Evolutionary conservation across 92 coral and sea anemone species (phyloP), one percentile per base, ranked within the genome.

Genomic region (Actinostola sp.): DNA sequence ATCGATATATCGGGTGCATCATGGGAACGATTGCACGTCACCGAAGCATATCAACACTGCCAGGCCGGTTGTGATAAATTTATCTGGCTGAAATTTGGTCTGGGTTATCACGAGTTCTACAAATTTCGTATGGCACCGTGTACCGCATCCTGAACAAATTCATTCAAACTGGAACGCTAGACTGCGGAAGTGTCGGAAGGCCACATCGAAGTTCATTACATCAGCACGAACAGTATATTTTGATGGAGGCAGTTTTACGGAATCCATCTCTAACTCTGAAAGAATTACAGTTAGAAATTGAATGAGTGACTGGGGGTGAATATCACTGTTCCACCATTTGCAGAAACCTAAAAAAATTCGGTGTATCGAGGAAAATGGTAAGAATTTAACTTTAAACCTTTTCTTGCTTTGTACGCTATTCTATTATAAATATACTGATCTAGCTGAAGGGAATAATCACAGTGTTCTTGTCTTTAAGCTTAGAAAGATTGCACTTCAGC

Each of bases 401-500:
- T 50, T 11, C 24, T 20, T 5, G 16, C 25, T 50, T 14, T 50
- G 5, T 50, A n/a, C 5, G 14, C 45, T 39, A 39, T 7, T 39
- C 7, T 14, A 39, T 39, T 7, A 39, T 39, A 39, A n/a, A n/a
- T n/a, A n/a, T n/a, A n/a, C n/a, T n/a, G n/a, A n/a, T n/a, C n/a
- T n/a, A n/a, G n/a, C n/a, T n/a, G n/a, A n/a, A n/a, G n/a, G n/a
- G n/a, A n/a, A n/a, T n/a, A n/a, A n/a, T n/a, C n/a, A n/a, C n/a
- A n/a, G n/a, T n/a, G n/a, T n/a, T n/a, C n/a, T n/a, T n/a, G n/a
- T n/a, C n/a, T n/a, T 41, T 41, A n/a, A 67, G 76, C 63, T 70
- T 32, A 29, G 76, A 44, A 70, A 70, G 56, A 38, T 72, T 63
- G 70, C 70, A 33, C 38, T 60, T 49, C 79, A 60, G 53, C 54